phyloP scores from a whole-genome alignment of 2,888 invertebrate genomes.

The Hymenopus coronatus region DNA sequence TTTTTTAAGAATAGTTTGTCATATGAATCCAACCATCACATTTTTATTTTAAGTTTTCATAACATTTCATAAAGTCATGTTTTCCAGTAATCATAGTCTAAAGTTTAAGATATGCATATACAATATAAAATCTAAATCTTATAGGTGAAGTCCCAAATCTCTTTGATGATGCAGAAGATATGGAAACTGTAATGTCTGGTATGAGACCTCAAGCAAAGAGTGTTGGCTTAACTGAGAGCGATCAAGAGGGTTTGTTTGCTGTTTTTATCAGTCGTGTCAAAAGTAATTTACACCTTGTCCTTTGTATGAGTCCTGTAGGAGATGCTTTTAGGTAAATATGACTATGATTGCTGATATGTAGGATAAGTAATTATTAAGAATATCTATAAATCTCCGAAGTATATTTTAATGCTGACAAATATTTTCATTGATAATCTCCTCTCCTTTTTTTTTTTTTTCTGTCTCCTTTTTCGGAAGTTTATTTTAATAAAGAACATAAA shows the following conservation, averaged over 20 bases:
- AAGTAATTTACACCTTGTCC: slow-evolving; percentile 77
- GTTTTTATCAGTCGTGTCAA: slow-evolving; percentile 82
- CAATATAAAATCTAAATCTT: slow-evolving; percentile 20
- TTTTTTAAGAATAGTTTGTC: no score
- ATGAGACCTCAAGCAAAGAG: slow-evolving; percentile 70
- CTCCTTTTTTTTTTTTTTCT: no score
- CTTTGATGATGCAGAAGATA: slow-evolving; percentile 81
- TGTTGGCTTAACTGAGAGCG: slow-evolving; percentile 61
- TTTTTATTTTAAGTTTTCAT: no score
- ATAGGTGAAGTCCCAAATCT: slow-evolving; percentile 85
- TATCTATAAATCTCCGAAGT: no score
- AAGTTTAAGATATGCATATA: neutral
- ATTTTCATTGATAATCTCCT: no score
- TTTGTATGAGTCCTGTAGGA: slow-evolving; percentile 90
- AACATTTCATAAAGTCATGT: neutral
- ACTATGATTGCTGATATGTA: neutral
- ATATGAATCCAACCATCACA: no score
- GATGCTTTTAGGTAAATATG: slow-evolving; percentile 69
- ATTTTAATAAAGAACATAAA: no score
- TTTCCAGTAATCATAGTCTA: neutral
- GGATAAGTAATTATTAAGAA: no score
- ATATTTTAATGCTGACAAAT: no score
- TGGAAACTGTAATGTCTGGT: slow-evolving; percentile 76
- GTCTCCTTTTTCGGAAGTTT: no score
- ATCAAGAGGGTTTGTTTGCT: slow-evolving; percentile 77